A percentile compares a stretch with the other conserved stretches of the same genome.
Conservation (phyloP, 2,888 invertebrate genomes). For the Calameuta filiformis region DNA sequence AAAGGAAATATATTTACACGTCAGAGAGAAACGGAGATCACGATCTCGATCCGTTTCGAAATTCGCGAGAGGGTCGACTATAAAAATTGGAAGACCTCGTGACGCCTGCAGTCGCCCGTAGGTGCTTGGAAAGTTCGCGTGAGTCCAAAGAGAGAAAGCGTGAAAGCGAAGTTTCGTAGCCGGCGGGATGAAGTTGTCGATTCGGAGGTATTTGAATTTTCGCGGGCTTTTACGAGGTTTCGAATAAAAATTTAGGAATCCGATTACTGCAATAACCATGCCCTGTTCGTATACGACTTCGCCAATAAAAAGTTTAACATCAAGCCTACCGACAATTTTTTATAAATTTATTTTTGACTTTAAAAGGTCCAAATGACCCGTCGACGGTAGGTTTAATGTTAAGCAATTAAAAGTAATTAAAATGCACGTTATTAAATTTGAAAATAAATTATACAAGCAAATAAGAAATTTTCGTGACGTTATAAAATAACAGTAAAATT, state of each 20-base stretch:
- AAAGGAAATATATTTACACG: slow-evolving; percentile 13
- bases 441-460: neutral
- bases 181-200: neutral
- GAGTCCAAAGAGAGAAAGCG: neutral
- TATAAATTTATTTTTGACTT: too few relatives aligned
- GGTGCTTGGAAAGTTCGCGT: neutral
- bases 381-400: too few relatives aligned
- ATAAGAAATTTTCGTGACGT: neutral
- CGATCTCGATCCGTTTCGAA: neutral
- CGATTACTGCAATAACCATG: too few relatives aligned
- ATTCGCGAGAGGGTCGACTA: neutral
- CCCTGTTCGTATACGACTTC: too few relatives aligned
- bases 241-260: too few relatives aligned
- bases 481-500: neutral
- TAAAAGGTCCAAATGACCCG: too few relatives aligned
- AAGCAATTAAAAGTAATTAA: too few relatives aligned
- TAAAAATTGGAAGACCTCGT: neutral
- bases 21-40: neutral
- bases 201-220: neutral
- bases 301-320: too few relatives aligned
- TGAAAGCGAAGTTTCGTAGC: neutral
- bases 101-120: neutral
- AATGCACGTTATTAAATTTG: neutral
- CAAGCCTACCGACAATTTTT: too few relatives aligned
- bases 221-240: neutral